Evolutionary conservation across 1,140 invertebrate species (phyloP).

Genomic region (Drosophila carrolli): DNA sequence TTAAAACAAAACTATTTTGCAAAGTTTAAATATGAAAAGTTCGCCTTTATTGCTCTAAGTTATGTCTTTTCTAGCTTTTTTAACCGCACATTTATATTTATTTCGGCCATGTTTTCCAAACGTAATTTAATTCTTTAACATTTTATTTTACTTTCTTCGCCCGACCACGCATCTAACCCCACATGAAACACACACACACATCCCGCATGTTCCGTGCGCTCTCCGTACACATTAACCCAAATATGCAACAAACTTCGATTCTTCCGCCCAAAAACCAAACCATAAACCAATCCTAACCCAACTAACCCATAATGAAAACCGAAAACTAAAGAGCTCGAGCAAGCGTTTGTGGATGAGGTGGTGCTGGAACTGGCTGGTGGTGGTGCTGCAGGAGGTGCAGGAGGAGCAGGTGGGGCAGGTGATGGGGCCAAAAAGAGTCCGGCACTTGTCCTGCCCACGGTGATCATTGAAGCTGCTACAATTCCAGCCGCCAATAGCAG

Average conservation of each 20-base stretch:
- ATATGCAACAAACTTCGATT: conserved; percentile 21
- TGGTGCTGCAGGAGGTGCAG: conserved; percentile 35
- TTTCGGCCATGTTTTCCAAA: conserved; percentile 12
- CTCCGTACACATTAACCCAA: conserved; percentile 10
- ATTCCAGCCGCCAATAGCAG: conserved; percentile 37
- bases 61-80: background rate
- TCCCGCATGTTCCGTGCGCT: conserved; percentile 13
- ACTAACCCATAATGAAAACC: conserved; percentile 33
- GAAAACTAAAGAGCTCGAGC: conserved; percentile 60
- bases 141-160: conserved; percentile 42
- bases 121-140: conserved; percentile 28
- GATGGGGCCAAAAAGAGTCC: conserved; percentile 15
- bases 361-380: conserved; percentile 59
- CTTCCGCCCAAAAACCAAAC: conserved; percentile 10
- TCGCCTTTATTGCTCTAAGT: background rate
- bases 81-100: conserved; percentile 2
- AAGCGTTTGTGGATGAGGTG: conserved; percentile 64
- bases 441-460: conserved; percentile 34
- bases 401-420: conserved; percentile 5
- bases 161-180: conserved; percentile 10
- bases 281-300: conserved; percentile 26
- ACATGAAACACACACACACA: conserved; percentile 23
- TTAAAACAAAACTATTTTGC: too few relatives aligned
- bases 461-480: conserved; percentile 60
- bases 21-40: background rate